phyloP scores from a whole-genome alignment of 2,797 vertebrate genomes.

The Siniperca obscura region DNA sequence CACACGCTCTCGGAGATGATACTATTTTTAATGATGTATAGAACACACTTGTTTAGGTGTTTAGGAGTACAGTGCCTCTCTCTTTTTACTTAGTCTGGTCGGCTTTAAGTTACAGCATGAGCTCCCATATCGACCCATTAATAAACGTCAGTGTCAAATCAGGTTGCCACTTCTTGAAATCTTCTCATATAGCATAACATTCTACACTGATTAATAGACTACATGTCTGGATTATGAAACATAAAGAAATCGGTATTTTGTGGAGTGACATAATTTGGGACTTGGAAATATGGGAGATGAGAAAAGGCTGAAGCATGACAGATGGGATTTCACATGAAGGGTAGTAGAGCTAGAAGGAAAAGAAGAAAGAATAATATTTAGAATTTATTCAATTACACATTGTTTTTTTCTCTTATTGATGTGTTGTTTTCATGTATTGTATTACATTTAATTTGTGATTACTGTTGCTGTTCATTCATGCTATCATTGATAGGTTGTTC shows the following conservation, averaged over 20 bases:
- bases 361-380: not conserved
- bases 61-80: not conserved
- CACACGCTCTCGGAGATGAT: not conserved
- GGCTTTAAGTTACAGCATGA: not conserved
- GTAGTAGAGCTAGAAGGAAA: not conserved
- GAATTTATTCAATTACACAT: not conserved
- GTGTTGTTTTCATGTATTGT: not conserved
- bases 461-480: not conserved
- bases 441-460: not conserved
- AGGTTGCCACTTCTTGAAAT: not conserved
- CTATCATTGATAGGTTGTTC: not conserved
- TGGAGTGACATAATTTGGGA: slow-evolving; percentile 2
- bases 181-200: not conserved
- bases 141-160: slow-evolving; percentile 16
- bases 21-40: not conserved
- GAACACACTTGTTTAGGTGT: not conserved
- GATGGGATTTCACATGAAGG: not conserved
- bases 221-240: not conserved
- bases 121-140: not conserved
- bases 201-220: not conserved
- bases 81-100: not conserved
- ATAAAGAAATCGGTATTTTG: slow-evolving; percentile 8
- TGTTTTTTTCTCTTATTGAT: not conserved
- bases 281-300: not conserved
- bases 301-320: slow-evolving; percentile 2